These are phyloP conservation scores for Glaucopsyche alexis DNA, from an alignment of 2,888 invertebrate species.

Conservation along the genomic window DNA sequence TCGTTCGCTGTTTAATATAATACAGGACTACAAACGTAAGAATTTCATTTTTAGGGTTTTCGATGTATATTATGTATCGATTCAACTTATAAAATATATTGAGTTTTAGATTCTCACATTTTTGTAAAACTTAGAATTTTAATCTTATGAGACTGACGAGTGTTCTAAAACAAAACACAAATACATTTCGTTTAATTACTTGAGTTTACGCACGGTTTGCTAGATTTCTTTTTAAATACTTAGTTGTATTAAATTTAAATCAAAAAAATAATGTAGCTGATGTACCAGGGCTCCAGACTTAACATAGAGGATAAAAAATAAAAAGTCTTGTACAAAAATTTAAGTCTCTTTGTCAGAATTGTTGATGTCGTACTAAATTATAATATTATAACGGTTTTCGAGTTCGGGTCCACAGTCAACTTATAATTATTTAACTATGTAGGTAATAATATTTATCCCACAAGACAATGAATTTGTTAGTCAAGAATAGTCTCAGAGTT, in stretches of 20 bases:
- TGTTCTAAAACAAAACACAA: slow-evolving; percentile 70
- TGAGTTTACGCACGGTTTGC: neutral
- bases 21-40: slow-evolving; percentile 46
- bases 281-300: neutral
- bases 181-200: slow-evolving; percentile 42
- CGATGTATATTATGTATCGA: slow-evolving; percentile 14
- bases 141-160: slow-evolving; percentile 77
- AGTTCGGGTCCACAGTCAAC: neutral
- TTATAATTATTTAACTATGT: neutral
- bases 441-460: neutral
- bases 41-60: neutral
- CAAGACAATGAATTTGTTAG: neutral
- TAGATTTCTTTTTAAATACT: neutral
- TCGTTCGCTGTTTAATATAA: slow-evolving; percentile 61
- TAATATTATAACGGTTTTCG: neutral
- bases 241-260: neutral
- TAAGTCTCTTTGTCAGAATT: neutral
- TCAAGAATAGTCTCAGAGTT: neutral
- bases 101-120: slow-evolving; percentile 35
- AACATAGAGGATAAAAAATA: neutral
- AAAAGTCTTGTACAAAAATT: neutral
- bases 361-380: neutral
- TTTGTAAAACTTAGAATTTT: slow-evolving; percentile 60
- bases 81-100: slow-evolving; percentile 12
- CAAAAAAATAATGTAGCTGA: neutral